Conservation (phyloP, 2,797 vertebrate genomes). For the Onychomys torridus region DNA sequence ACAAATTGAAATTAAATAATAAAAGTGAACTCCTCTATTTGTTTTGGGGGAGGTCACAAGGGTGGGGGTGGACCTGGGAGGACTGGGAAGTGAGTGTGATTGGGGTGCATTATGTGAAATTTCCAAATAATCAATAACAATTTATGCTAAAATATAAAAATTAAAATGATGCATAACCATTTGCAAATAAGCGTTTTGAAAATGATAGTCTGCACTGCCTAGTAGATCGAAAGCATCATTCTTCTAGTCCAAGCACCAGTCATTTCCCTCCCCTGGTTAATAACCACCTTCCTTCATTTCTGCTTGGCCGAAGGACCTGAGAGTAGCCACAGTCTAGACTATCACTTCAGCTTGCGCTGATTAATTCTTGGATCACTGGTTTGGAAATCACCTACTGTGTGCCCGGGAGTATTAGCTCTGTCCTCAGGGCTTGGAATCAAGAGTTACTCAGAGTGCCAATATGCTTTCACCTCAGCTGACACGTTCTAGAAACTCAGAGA, state of each 20-base stretch:
- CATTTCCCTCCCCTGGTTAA: conserved; percentile 31
- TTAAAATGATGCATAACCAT: not conserved
- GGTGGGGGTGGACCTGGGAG: not conserved
- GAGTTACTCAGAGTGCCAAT: not conserved
- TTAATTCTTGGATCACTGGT: not conserved
- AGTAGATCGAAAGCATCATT: conserved; percentile 23
- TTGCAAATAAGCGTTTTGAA: not conserved
- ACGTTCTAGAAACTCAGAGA: not conserved
- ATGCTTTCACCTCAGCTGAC: not conserved
- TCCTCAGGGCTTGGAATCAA: not conserved
- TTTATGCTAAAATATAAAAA: not conserved
- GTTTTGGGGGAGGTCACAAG: not conserved
- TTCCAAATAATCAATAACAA: not conserved
- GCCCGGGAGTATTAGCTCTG: not conserved
- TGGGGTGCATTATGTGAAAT: not conserved
- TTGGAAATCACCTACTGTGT: not conserved
- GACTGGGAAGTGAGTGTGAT: not conserved
- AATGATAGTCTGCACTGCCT: not conserved
- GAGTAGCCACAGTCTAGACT: not conserved
- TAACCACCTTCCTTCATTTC: not conserved
- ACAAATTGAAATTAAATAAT: not conserved
- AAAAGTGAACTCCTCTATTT: not conserved
- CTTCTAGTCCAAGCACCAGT: not conserved
- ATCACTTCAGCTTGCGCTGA: not conserved
- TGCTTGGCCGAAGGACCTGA: not conserved